A percentile compares a stretch with the other conserved stretches of the same genome.
phyloP scores from a whole-genome alignment of 2,797 vertebrate genomes.

The Varecia variegata region DNA sequence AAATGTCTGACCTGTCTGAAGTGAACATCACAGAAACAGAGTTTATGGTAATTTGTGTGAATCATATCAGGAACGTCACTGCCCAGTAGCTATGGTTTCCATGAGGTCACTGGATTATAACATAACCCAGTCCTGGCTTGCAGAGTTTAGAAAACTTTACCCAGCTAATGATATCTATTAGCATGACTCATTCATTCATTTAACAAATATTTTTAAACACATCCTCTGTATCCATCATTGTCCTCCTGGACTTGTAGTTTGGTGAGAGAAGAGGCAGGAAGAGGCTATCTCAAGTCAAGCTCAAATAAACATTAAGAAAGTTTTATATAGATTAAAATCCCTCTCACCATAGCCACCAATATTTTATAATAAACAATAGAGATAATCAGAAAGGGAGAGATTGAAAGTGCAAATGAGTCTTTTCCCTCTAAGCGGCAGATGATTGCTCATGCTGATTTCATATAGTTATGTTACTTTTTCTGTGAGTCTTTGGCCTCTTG shows the following conservation, averaged over 20 bases:
- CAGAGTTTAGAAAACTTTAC: background rate
- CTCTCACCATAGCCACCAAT: background rate
- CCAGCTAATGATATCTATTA: background rate
- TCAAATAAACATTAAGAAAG: conserved; percentile 30
- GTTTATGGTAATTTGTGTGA: background rate
- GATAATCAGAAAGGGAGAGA: background rate
- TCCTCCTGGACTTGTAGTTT: background rate
- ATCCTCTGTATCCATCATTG: background rate
- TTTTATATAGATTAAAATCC: background rate
- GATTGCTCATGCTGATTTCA: background rate
- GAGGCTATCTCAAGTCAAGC: background rate
- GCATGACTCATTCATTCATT: background rate
- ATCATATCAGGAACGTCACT: background rate
- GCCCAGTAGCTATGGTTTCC: background rate
- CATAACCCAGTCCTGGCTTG: background rate
- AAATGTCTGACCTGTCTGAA: background rate
- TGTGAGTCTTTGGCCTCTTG: conserved; percentile 4
- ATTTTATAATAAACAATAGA: background rate
- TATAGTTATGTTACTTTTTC: background rate
- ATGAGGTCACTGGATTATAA: background rate
- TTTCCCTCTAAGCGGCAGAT: background rate
- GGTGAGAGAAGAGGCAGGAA: background rate
- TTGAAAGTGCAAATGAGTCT: background rate
- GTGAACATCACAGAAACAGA: background rate
- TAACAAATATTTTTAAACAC: background rate